A percentile compares a stretch with the other conserved stretches of the same genome.
These are phyloP conservation scores for Trissolcus basalis DNA, from an alignment of 1,140 invertebrate genomes.

Conservation along the genomic window DNA sequence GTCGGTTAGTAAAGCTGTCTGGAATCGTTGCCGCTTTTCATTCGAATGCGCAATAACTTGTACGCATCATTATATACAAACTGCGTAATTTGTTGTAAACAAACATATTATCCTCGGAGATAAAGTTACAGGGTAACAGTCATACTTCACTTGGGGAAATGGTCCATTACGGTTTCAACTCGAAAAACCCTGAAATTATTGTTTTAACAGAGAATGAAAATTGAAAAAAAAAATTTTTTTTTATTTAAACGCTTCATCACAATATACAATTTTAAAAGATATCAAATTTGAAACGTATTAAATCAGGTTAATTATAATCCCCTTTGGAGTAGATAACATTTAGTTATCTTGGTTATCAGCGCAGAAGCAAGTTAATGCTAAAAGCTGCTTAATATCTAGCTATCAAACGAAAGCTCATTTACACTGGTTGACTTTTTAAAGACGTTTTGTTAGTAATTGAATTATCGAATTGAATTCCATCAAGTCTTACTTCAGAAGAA, in stretches of 20 bases:
- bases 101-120: too few relatives aligned
- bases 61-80: constrained; percentile 1
- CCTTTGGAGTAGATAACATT: constrained; percentile 2
- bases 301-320: constrained; percentile 16
- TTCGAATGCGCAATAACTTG: constrained; percentile 6
- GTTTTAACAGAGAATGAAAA: too few relatives aligned
- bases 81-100: constrained; percentile 2
- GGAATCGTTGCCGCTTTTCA: constrained; percentile 9
- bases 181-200: too few relatives aligned
- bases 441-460: too few relatives aligned
- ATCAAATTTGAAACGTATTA: too few relatives aligned
- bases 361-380: constrained; percentile 8
- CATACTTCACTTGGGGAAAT: too few relatives aligned
- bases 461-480: too few relatives aligned
- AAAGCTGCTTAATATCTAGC: constrained; percentile 5
- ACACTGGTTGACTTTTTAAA: constrained; percentile 12
- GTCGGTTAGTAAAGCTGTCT: constrained; percentile 5
- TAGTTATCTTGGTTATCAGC: constrained; percentile 12
- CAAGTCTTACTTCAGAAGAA: too few relatives aligned
- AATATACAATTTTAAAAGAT: not conserved
- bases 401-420: constrained; percentile 17
- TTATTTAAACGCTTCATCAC: not conserved
- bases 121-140: too few relatives aligned
- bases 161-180: too few relatives aligned
- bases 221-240: too few relatives aligned